Base-by-base conservation (phyloP, 2,113 vertebrate species). In the Poicephalus meyeri region DNA sequence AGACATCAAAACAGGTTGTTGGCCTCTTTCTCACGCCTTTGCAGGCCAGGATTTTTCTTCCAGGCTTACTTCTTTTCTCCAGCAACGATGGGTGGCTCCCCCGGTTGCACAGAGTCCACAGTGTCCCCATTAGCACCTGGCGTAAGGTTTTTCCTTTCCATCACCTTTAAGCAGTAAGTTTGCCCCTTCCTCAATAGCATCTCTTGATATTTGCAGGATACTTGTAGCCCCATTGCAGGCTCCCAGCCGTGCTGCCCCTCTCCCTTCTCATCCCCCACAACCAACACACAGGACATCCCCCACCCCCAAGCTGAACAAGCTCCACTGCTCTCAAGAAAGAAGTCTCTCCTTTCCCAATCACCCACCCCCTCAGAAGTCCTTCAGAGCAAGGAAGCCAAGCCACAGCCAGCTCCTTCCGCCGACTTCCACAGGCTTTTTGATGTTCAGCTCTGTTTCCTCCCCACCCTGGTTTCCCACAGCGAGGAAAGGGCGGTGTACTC, bases 361-460 rank as follows among this genome's bases (percentile, higher is more conserved):
- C 55, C 20, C 55, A n/a, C 31, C 19, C 55, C 55, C 29, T 33
- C 14, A 35, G 33, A 79, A 41, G 5, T 89, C 58, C 78, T 4
- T 5, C 78, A 76, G 90, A 42, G 79, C 2, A 7, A 94, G 90
- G 88, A 93, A 94, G 61, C 21, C 35, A 73, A 89, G 26, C 33
- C 4, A 2, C 13, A 28, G 70, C 63, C 82, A 88, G 29, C 39
- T 86, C 44, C n/a, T 80, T 78, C 47, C 33, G 16, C 15, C 33
- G 55, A 55, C 60, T 86, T 94, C 55, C 80, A 29, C 1, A 16
- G 39, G 69, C 65, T 81, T 94, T 96, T 80, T 94, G 80, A 96
- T 86, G 83, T 85, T 79, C 56, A 49, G 83, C 53, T 56, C 11
- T 3, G 3, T 65, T 90, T 95, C 88, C 56, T 91, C 66, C 55